Conservation (phyloP, 2,797 vertebrate genomes). For the Sebastes oblongus region DNA sequence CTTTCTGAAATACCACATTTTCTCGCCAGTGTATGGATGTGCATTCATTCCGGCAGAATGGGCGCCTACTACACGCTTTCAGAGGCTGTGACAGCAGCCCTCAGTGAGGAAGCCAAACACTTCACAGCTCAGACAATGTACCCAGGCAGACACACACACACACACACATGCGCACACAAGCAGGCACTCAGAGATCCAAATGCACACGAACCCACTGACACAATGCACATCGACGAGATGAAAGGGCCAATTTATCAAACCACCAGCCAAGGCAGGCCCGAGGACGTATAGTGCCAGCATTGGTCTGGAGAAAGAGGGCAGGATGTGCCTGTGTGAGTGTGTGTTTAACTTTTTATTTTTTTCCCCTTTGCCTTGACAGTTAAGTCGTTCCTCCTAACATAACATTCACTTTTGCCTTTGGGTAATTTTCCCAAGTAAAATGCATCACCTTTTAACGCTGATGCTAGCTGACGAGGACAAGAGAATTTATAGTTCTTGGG, state of each 20-base stretch:
- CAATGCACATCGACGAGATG: slow-evolving; percentile 77
- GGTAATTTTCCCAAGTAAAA: slow-evolving; percentile 36
- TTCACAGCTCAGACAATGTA: slow-evolving; percentile 75
- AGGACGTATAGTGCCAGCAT: slow-evolving; percentile 72
- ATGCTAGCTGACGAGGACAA: neutral
- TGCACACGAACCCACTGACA: slow-evolving; percentile 66
- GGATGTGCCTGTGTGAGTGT: slow-evolving; percentile 43
- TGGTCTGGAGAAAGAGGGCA: slow-evolving; percentile 63
- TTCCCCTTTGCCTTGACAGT: slow-evolving; percentile 12
- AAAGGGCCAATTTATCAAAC: slow-evolving; percentile 82
- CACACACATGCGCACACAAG: slow-evolving; percentile 22
- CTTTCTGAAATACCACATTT: slow-evolving; percentile 65
- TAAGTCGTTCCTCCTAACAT: slow-evolving; percentile 18
- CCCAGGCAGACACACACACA: slow-evolving; percentile 27
- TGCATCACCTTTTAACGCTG: slow-evolving; percentile 16
- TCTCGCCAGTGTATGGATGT: slow-evolving; percentile 62
- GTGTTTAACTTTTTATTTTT: slow-evolving; percentile 18
- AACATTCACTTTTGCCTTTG: slow-evolving; percentile 31
- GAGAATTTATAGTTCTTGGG: slow-evolving; percentile 8
- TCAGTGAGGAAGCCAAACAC: slow-evolving; percentile 79
- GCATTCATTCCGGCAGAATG: slow-evolving; percentile 77
- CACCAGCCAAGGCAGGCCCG: slow-evolving; percentile 68
- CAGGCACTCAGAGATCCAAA: slow-evolving; percentile 39
- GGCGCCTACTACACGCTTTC: slow-evolving; percentile 78
- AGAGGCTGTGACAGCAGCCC: slow-evolving; percentile 79